Conservation (phyloP, 2,113 vertebrate genomes). For the Halcyon senegalensis region DNA sequence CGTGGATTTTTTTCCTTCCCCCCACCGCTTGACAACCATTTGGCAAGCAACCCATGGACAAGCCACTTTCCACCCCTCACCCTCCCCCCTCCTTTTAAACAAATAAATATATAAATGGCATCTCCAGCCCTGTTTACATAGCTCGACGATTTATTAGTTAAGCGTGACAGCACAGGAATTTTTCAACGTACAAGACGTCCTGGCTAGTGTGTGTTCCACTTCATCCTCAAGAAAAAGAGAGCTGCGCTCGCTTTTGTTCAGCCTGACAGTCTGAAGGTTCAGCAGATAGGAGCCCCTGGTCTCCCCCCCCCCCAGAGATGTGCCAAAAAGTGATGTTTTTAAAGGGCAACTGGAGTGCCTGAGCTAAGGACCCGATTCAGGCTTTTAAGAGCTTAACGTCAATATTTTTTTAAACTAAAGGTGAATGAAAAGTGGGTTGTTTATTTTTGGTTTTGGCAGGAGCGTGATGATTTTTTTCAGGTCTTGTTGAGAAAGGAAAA, state of each 20-base stretch:
- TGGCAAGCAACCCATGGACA: background rate
- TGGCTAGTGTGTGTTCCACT: background rate
- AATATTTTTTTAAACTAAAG: background rate
- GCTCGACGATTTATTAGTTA: background rate
- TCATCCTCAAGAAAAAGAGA: background rate
- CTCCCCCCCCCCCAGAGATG: background rate
- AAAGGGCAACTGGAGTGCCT: background rate
- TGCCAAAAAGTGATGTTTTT: background rate
- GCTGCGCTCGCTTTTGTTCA: background rate
- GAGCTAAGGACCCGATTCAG: background rate
- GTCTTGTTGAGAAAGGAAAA: background rate
- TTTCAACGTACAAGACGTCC: background rate
- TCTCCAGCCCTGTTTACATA: constrained; percentile 23
- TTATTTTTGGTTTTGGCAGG: background rate
- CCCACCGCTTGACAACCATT: background rate
- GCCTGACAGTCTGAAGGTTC: background rate
- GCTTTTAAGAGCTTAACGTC: background rate
- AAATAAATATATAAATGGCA: constrained; percentile 40
- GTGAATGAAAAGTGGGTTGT: background rate
- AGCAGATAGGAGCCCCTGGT: background rate
- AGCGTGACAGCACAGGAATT: constrained; percentile 57
- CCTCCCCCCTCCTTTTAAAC: background rate
- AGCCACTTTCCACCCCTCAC: rapidly evolving
- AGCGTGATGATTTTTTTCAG: background rate
- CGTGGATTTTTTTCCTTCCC: background rate